Base-by-base conservation (phyloP, 2,113 vertebrate genomes). In the Coreoperca whiteheadi region DNA sequence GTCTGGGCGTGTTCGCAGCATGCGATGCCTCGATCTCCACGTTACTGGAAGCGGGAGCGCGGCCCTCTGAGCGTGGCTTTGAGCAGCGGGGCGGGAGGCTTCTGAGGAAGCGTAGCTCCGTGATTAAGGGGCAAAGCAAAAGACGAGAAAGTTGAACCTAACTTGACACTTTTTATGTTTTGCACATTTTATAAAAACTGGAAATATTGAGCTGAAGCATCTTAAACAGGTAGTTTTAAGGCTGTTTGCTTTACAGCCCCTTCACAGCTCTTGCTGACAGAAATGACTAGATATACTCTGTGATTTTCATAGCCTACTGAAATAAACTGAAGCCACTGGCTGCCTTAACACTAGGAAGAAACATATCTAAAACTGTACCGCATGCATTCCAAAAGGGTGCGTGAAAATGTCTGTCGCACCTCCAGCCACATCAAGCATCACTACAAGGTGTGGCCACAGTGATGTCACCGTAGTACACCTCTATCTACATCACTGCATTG, bases 1-100 rank as follows among this genome's bases (percentile, higher is more conserved):
- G 10, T 48, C 51, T 63, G 51, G 73, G 63, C 77, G 3, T 65
- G 50, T 50, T 60, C 83, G 43, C 51, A 75, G 9, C 32, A 9
- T 32, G 25, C 32, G 50, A 14, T 3, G 61, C 34, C 46, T 56
- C 8, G 2, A 37, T 73, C 28, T 46, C 60, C 20, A 4, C 1
- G 0, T 54, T 56, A 32, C n/a, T 87, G n/a, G 70, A 84, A 50
- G 50, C 21, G 30, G 9, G 41, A 65, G 48, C 56, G 1, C 18
- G 12, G 2, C 30, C 48, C 16, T 69, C 54, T 10, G 28, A 18
- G 30, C 23, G 2, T 6, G 66, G 34, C 41, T 46, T 51, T 53
- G 8, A 25, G 23, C 34, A 37, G 28, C 54, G 61, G 21, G 46
- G 28, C 0, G 30, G 37, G 74, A 34, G 67, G 8, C 3, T 28